Evolutionary conservation across 2,888 invertebrate species (phyloP).

Genomic region (Mesoligia furuncula): DNA sequence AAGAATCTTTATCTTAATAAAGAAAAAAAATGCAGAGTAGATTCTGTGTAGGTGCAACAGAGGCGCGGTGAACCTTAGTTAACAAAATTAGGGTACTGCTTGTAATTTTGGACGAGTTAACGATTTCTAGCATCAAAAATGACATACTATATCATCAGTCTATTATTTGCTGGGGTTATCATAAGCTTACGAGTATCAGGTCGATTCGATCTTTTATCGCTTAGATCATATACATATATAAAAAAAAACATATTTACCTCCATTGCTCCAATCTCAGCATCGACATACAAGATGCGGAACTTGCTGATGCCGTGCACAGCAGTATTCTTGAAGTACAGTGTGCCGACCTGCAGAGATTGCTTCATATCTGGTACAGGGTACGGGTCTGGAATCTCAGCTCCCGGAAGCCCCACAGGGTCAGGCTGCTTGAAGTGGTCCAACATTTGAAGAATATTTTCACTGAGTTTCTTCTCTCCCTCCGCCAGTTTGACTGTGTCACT

Average conservation of each 20-base stretch:
- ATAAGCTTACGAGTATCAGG: background rate
- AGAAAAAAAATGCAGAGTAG: too few relatives aligned
- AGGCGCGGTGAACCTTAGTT: too few relatives aligned
- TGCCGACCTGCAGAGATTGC: conserved; percentile 93
- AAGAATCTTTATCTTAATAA: too few relatives aligned
- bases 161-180: background rate
- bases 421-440: conserved; percentile 95
- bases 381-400: conserved; percentile 95
- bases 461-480: conserved; percentile 92
- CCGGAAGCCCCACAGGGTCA: conserved; percentile 95
- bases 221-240: background rate
- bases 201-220: background rate
- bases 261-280: conserved; percentile 94
- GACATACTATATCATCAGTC: background rate
- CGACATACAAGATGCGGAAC: conserved; percentile 93
- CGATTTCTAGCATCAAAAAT: background rate
- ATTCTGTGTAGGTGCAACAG: too few relatives aligned
- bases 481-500: conserved; percentile 66
- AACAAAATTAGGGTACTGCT: background rate
- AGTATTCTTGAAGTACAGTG: conserved; percentile 93
- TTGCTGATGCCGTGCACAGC: conserved; percentile 94
- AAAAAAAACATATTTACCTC: conserved; percentile 87
- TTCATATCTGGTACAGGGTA: conserved; percentile 94
- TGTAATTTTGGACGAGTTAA: background rate
- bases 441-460: conserved; percentile 92